phyloP scores from a whole-genome alignment of 2,797 vertebrate genomes.

The Dermochelys coriacea region DNA sequence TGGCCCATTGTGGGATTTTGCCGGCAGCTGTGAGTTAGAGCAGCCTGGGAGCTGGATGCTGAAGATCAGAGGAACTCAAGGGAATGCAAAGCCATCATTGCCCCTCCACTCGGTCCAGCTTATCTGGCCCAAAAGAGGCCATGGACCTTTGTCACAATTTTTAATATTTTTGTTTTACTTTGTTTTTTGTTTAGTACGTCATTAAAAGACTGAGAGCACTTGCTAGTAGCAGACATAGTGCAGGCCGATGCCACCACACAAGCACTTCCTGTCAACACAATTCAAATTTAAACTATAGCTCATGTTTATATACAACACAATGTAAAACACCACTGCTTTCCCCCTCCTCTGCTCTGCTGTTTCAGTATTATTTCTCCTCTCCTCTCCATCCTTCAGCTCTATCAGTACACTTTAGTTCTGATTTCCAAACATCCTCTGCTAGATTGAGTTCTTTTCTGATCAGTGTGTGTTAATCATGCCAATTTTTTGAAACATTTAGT shows the following conservation, averaged over 20 bases:
- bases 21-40: background rate
- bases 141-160: background rate
- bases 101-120: background rate
- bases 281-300: background rate
- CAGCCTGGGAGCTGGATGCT: accelerated
- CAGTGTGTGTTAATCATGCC: background rate
- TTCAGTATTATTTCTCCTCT: background rate
- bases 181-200: background rate
- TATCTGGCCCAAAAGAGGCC: background rate
- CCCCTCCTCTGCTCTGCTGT: background rate
- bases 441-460: background rate
- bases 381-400: background rate
- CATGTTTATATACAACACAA: background rate
- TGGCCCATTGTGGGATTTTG: background rate
- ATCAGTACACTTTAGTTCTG: background rate
- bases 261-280: background rate
- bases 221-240: background rate
- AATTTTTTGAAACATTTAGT: background rate
- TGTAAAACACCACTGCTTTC: background rate
- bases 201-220: background rate
- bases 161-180: background rate
- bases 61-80: background rate
- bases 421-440: background rate
- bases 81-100: background rate
- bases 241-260: background rate